These are phyloP conservation scores for Tympanuchus pallidicinctus DNA, from an alignment of 2,113 vertebrate species.

Conservation along the genomic window DNA sequence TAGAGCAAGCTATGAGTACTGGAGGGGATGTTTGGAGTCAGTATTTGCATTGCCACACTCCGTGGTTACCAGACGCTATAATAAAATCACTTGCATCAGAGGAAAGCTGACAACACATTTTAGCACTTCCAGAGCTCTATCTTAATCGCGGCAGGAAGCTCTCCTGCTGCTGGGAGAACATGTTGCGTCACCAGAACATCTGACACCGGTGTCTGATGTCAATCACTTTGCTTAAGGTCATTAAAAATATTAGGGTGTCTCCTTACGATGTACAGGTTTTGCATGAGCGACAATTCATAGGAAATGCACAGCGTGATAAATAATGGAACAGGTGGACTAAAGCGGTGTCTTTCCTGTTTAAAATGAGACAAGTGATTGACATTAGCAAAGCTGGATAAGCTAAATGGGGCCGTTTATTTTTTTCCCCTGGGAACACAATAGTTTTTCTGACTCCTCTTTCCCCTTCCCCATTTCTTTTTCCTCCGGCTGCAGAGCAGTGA, in stretches of 20 bases:
- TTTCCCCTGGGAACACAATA: not conserved
- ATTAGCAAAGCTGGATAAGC: constrained; percentile 25
- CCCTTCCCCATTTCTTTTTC: not conserved
- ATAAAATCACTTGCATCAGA: constrained; percentile 94
- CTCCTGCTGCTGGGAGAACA: constrained; percentile 80
- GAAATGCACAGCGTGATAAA: constrained; percentile 82
- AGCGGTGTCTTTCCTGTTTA: constrained; percentile 72
- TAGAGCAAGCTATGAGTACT: constrained; percentile 55
- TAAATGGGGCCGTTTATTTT: constrained; percentile 21
- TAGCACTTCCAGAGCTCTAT: constrained; percentile 86
- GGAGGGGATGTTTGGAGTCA: constrained; percentile 83
- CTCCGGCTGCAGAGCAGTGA: not conserved
- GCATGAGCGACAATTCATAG: constrained; percentile 78
- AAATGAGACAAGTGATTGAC: constrained; percentile 69
- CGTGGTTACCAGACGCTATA: constrained; percentile 89
- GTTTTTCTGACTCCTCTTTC: not conserved
- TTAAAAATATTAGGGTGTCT: constrained; percentile 84
- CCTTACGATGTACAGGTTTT: constrained; percentile 80
- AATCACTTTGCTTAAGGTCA: constrained; percentile 85
- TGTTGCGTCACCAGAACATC: constrained; percentile 85
- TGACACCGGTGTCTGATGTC: constrained; percentile 86
- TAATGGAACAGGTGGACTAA: constrained; percentile 86
- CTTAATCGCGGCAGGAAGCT: constrained; percentile 82
- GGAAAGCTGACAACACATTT: constrained; percentile 89
- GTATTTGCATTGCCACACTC: constrained; percentile 87